phyloP scores from a whole-genome alignment of 1,140 invertebrate species.

The Danaus melanippus region DNA sequence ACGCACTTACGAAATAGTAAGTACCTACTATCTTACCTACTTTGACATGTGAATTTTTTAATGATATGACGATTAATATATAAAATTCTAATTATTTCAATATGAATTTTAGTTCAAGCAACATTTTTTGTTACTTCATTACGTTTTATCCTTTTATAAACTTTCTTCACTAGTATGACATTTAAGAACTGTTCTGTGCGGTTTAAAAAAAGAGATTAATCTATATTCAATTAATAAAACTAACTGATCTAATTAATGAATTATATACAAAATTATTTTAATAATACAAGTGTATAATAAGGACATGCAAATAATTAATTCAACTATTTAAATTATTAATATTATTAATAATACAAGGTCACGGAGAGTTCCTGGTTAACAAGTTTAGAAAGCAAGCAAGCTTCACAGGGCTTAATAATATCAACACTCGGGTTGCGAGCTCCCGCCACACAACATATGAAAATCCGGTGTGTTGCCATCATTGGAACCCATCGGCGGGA shows the following conservation, averaged over 20 bases:
- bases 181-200: no score
- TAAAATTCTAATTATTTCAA: no score
- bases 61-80: no score
- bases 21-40: no score
- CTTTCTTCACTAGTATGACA: no score
- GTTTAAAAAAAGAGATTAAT: no score
- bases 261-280: conserved; percentile 3
- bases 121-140: no score
- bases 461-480: conserved; percentile 45
- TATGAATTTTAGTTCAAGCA: no score
- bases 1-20: no score
- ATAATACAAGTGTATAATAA: background rate
- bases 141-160: no score
- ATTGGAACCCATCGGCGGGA: conserved; percentile 52
- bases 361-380: conserved; percentile 43
- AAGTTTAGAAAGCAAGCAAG: conserved; percentile 36
- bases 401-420: conserved; percentile 44
- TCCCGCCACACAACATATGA: conserved; percentile 41
- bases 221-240: no score
- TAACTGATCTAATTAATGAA: background rate
- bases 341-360: conserved; percentile 31
- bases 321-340: conserved; percentile 1
- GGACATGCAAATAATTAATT: background rate
- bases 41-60: no score
- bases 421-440: conserved; percentile 44